Conservation (phyloP, 2,888 invertebrate species). For the Mactromeris polynyma region DNA sequence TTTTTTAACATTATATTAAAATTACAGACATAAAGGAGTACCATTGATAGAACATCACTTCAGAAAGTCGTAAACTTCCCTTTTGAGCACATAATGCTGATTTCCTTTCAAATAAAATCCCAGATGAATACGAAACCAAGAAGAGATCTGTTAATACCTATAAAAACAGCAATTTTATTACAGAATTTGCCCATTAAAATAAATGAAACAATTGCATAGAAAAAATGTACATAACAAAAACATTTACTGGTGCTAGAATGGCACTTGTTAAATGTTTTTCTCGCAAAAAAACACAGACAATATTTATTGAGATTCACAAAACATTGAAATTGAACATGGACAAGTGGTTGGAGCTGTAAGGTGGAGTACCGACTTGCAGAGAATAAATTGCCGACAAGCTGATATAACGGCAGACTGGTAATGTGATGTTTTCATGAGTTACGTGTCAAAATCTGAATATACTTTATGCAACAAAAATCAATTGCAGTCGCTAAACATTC, state of each 20-base stretch:
- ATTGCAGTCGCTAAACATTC: neutral
- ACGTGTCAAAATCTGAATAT: neutral
- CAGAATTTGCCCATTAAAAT: conserved; percentile 2
- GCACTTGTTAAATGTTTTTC: conserved; percentile 3
- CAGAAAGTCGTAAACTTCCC: neutral
- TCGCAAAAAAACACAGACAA: neutral
- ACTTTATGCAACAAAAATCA: neutral
- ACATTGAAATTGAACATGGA: neutral
- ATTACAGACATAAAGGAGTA: neutral
- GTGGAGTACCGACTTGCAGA: neutral
- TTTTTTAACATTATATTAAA: neutral
- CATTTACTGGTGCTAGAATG: neutral
- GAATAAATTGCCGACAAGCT: neutral
- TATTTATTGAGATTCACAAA: neutral
- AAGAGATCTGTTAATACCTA: neutral
- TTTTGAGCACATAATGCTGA: neutral
- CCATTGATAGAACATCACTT: neutral
- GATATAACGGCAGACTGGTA: neutral
- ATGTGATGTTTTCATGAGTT: neutral
- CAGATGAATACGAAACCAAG: neutral
- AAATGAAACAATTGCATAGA: neutral
- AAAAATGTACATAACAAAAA: neutral
- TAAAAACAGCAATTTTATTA: neutral
- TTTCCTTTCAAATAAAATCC: conserved; percentile 9
- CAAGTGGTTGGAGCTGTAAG: neutral